Evolutionary conservation across 2,113 vertebrate genomes (phyloP), one percentile per base, ranked within the genome.

Genomic region (Dromaius novaehollandiae): DNA sequence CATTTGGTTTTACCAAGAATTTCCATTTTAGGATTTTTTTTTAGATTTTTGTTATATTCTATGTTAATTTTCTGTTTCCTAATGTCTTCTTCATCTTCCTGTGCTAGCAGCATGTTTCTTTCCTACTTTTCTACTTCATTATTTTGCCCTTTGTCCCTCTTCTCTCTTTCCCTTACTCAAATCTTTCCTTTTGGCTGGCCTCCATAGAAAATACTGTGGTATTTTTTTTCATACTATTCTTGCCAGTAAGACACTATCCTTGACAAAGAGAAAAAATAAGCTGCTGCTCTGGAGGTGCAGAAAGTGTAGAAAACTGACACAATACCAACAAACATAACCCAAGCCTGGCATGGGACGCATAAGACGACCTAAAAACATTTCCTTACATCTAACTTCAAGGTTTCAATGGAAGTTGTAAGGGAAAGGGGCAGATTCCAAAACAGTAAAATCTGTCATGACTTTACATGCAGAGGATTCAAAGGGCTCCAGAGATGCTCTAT

Each of bases 281-380:
- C 61, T 95, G n/a, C 87, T 93, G 24, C 88, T 96, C 91, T 93
- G 89, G 80, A 93, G 76, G 82, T 92, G 77, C n/a, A n/a, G n/a
- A n/a, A n/a, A n/a, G n/a, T n/a, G n/a, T 88, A 79, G 69, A 74
- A 88, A 88, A 88, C 65, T 97, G 93, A 91, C 85, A 82, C 70
- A 69, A 78, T 51, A 91, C 51, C 91, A 95, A 56, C 36, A 73
- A 95, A 84, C 25, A 51, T 46, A 94, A 93, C 93, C 91, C 76
- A 91, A 75, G 40, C 40, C 80, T 95, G 89, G 85, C 89, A 89
- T 12, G 8, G 50, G 55, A 68, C 56, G 90, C 32, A 71, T 18
- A 46, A 91, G 66, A 66, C 0, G 3, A 90, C 61, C 79, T 91
- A 84, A 82, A 93, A 88, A 94, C 48, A 93, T 95, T 86, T 88